A percentile compares a stretch with the other conserved stretches of the same genome.
Conservation (phyloP, 2,113 vertebrate genomes). For the Alouatta palliata region DNA sequence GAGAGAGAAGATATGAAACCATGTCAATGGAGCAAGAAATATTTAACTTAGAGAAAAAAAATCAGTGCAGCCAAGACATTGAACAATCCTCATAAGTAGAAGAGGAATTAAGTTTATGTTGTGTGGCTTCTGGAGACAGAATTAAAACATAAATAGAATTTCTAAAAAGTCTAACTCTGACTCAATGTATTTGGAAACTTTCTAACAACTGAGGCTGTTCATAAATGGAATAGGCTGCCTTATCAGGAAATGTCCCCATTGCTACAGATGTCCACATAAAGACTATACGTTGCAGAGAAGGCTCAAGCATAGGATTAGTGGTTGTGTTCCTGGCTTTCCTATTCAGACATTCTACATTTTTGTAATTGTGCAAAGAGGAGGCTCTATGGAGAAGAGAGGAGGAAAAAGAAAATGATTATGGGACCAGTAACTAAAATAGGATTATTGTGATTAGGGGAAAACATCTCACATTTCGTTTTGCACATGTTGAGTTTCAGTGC, state of each 20-base stretch:
- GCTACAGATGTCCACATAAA: background rate
- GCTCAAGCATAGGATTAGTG: background rate
- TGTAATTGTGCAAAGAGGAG: background rate
- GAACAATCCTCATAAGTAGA: slow-evolving; percentile 14
- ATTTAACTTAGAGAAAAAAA: background rate
- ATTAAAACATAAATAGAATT: slow-evolving; percentile 8
- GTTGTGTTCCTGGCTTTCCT: too few species aligned
- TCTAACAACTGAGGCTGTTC: background rate
- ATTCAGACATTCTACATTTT: background rate
- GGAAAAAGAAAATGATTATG: background rate
- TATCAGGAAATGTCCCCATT: background rate
- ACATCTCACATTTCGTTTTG: background rate
- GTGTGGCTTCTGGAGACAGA: slow-evolving; percentile 2
- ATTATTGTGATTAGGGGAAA: background rate
- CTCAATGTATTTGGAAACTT: background rate
- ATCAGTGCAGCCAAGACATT: background rate
- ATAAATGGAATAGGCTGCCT: background rate
- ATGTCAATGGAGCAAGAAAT: background rate
- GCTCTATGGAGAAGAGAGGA: background rate
- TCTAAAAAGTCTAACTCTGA: background rate
- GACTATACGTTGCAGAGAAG: background rate
- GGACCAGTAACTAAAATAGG: background rate
- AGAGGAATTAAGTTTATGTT: slow-evolving; percentile 20
- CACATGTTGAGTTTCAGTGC: background rate
- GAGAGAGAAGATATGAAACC: background rate